Percentiles rank a stretch among this genome's conserved stretches.
Conservation (phyloP, 2,888 invertebrate species). For the Watsonalla binaria region DNA sequence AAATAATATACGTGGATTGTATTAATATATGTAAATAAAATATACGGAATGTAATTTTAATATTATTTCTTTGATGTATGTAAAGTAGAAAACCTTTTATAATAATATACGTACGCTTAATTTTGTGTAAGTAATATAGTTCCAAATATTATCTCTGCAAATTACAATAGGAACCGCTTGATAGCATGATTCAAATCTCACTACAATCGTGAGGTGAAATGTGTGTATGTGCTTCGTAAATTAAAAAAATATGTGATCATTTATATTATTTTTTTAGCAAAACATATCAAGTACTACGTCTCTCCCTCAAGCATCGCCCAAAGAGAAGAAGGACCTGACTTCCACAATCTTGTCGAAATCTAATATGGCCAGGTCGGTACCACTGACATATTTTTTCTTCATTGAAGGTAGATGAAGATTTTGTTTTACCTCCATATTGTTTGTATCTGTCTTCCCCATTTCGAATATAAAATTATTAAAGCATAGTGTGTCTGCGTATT, state of each 20-base stretch:
- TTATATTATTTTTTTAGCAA: constrained; percentile 50
- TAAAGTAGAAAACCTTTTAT: no score
- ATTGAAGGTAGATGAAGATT: no score
- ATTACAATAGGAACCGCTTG: constrained; percentile 1
- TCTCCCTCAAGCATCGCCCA: constrained; percentile 65
- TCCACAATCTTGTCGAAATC: constrained; percentile 83
- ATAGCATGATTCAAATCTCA: constrained; percentile 15
- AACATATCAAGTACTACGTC: constrained; percentile 78
- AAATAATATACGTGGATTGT: no score
- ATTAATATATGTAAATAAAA: no score
- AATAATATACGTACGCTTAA: neutral
- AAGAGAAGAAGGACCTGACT: constrained; percentile 82
- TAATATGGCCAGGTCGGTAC: constrained; percentile 88
- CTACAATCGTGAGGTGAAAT: constrained; percentile 3
- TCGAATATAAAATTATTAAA: no score
- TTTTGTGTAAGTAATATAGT: neutral
- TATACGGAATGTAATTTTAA: no score
- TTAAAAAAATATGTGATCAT: neutral
- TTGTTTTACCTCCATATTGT: no score
- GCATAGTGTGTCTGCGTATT: no score
- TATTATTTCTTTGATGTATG: no score
- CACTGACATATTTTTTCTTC: no score
- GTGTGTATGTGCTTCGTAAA: neutral
- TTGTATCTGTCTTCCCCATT: no score
- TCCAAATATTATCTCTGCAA: constrained; percentile 1